Base-by-base conservation (phyloP, 1,140 invertebrate species). In the Drosophila trapezifrons region DNA sequence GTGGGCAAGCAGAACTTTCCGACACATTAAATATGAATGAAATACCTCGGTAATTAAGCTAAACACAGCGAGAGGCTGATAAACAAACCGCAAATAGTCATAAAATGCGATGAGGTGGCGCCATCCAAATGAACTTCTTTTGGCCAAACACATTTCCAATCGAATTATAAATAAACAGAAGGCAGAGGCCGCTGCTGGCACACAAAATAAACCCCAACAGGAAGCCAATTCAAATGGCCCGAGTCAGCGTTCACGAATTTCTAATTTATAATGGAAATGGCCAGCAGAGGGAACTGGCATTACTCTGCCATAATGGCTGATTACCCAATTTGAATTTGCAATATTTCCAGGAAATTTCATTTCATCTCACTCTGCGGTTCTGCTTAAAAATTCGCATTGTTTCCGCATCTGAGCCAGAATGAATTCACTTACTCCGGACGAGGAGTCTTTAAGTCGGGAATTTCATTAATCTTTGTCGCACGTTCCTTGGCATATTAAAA, bases 401-500 rank as follows among this genome's bases (percentile, higher is more conserved):
- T 49, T 63, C 40, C 59, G 35, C 17, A 5, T 29, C 13, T 4
- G 38, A 47, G 15, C 20, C 22, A 8, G 15, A 6, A n/a, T 6
- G 65, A 71, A 42, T 57, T 62, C 54, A 60, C 54, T 47, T 57
- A 35, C 8, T 27, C 35, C 13, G 9, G 20, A 32, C 49, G 40
- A 40, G 42, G 52, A 52, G 59, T 47, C 62, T 78, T 78, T 64
- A 78, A 80, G 55, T 52, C 35, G 38, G 62, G 71, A 79, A 87
- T 87, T 82, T 82, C 83, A 86, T 82, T 77, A 87, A 86, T 86
- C 83, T 83, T 78, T 72, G 52, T 64, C 59, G 58, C 66, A 62
- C 58, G 43, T 76, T 75, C 43, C 45, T 32, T 45, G 70, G 52
- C 75, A 62, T 76, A 67, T 67, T 63, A 57, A 67, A 67, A 77